Percentiles rank a stretch among this genome's conserved stretches.
Conservation (phyloP, 2,888 invertebrate species). For the Lomographa bimaculata region DNA sequence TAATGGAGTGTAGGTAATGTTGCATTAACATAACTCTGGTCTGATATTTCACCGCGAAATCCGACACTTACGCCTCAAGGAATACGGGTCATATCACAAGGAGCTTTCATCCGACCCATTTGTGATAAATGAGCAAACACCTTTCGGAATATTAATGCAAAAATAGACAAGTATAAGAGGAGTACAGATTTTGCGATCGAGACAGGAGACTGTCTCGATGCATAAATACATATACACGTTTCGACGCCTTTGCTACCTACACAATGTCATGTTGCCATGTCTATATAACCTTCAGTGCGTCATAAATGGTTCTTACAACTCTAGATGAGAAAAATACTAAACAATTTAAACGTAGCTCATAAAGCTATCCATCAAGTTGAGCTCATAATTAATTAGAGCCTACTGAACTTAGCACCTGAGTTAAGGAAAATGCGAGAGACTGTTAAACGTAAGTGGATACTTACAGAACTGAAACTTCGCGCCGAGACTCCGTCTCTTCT, state of each 20-base stretch:
- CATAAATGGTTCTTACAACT: slow-evolving; percentile 16
- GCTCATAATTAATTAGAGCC: slow-evolving; percentile 16
- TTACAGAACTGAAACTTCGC: slow-evolving; percentile 64
- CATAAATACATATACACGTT: slow-evolving; percentile 11
- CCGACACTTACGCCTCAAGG: slow-evolving; percentile 27
- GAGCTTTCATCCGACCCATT: slow-evolving; percentile 32
- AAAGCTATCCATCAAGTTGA: slow-evolving; percentile 9
- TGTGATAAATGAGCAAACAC: slow-evolving; percentile 43
- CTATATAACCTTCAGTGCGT: slow-evolving; percentile 16
- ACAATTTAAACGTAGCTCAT: slow-evolving; percentile 8
- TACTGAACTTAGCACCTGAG: slow-evolving; percentile 20
- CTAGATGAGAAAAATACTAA: slow-evolving; percentile 11
- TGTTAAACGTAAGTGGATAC: slow-evolving; percentile 41
- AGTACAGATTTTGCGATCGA: slow-evolving; percentile 26
- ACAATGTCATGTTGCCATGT: slow-evolving; percentile 17
- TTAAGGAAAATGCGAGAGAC: slow-evolving; percentile 25
- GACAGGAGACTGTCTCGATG: slow-evolving; percentile 11
- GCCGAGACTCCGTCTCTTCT: slow-evolving; percentile 66
- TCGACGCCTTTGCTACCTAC: slow-evolving; percentile 9
- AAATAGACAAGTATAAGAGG: slow-evolving; percentile 29
- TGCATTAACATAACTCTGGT: slow-evolving; percentile 54
- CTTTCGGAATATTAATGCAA: slow-evolving; percentile 45
- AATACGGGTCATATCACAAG: slow-evolving; percentile 33
- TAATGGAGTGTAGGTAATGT: slow-evolving; percentile 48
- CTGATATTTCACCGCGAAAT: slow-evolving; percentile 33